Evolutionary conservation across 1,140 invertebrate genomes (phyloP), one percentile per base, ranked within the genome.

Genomic region (Lordiphosa clarofinis): DNA sequence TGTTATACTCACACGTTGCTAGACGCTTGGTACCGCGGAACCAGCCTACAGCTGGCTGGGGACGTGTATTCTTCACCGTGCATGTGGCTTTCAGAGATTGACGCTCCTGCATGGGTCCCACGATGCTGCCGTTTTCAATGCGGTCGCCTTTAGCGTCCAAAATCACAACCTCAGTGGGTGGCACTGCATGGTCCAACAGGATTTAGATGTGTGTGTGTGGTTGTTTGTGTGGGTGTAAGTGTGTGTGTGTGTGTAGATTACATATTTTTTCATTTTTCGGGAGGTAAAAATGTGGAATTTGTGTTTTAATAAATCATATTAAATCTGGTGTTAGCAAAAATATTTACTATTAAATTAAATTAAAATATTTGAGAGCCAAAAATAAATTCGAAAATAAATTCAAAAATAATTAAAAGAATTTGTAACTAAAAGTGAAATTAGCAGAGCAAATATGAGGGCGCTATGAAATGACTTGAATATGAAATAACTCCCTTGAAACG

Each of bases 31-130:
- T 66, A 53, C 73, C 78, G 13, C 87, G 70, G 56, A 72, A 89
- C 88, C 88, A 89, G 56, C 78, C 87, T 12, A 89, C 78, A 36
- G 74, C 69, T 37, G 88, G 88, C 36, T 73, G 73, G 8, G 88
- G 88, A 9, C 88, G 72, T 39, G 88, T 88, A 28, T 86, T 87
- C 42, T 60, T 65, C 12, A 88, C 88, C 7, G 73, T 79, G 53
- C 88, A 89, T 9, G 72, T 81, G 31, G 71, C 66, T 55, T 84
- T 88, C 4, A 89, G 54, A 42, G 52, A 69, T 54, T 89, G 76
- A 0, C 88, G 70, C 44, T 89, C 88, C 61, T 88, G 73, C 73
- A 89, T 76, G 46, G 88, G 88, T 55, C 88, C 88, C 48, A 88
- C 64, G 48, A 69, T 55, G 50, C 70, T 72, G 52, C 87, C 81